Percentiles rank a stretch among this genome's conserved stretches.
Conservation (phyloP, 2,888 invertebrate genomes). For the Noctua pronuba region DNA sequence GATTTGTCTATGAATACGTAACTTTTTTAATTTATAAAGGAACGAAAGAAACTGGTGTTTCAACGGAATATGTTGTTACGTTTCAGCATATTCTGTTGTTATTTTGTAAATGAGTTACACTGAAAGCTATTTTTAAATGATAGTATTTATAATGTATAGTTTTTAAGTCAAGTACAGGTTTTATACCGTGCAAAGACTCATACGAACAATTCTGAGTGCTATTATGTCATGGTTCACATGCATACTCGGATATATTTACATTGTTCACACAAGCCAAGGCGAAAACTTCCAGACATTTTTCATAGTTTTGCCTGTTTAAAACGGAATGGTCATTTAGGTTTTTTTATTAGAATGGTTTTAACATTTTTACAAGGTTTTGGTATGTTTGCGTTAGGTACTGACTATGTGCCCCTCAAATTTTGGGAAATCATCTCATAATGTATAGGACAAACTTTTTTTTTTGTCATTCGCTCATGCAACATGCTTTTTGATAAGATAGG, state of each 20-base stretch:
- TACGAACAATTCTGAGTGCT: constrained; percentile 26
- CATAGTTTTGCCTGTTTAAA: background rate
- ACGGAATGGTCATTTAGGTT: background rate
- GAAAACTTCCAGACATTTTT: constrained; percentile 17
- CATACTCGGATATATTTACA: constrained; percentile 21
- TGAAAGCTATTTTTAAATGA: constrained; percentile 43
- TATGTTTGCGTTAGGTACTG: constrained; percentile 15
- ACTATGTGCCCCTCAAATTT: constrained; percentile 2
- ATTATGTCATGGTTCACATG: constrained; percentile 30
- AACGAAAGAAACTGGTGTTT: constrained; percentile 42
- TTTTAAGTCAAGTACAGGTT: constrained; percentile 19
- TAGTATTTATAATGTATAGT: constrained; percentile 16
- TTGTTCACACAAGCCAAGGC: constrained; percentile 20
- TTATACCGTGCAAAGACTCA: constrained; percentile 41
- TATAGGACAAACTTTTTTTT: background rate
- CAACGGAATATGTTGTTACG: constrained; percentile 14
- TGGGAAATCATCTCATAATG: background rate
- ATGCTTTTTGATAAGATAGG: constrained; percentile 44
- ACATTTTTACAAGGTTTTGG: background rate
- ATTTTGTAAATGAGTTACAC: constrained; percentile 24
- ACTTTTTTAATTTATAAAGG: constrained; percentile 12
- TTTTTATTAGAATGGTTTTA: background rate
- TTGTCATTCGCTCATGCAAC: constrained; percentile 53
- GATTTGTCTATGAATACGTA: background rate
- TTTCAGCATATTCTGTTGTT: constrained; percentile 26